Conservation (phyloP, 1,140 invertebrate species). For the Aethina tumida region DNA sequence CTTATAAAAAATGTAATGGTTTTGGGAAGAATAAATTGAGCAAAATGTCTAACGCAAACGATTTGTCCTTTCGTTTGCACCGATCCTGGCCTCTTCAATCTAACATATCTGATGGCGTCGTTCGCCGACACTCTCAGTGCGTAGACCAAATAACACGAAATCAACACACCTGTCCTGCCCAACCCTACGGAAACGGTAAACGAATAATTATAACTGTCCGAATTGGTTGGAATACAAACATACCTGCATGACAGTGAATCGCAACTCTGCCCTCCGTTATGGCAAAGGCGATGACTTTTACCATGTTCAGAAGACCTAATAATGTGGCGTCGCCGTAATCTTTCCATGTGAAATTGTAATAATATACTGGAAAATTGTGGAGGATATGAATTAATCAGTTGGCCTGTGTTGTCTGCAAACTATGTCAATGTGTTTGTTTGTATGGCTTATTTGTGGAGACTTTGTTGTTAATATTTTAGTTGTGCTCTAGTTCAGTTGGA, state of each 20-base stretch:
- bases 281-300: slow-evolving; percentile 80
- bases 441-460: too few relatives aligned
- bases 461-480: too few relatives aligned
- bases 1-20: slow-evolving; percentile 62
- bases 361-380: slow-evolving; percentile 65
- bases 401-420: too few relatives aligned
- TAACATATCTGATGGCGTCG: slow-evolving; percentile 73
- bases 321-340: slow-evolving; percentile 75
- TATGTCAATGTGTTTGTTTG: too few relatives aligned
- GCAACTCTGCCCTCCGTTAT: slow-evolving; percentile 74
- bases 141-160: slow-evolving; percentile 79
- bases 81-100: slow-evolving; percentile 63
- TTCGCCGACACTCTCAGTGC: slow-evolving; percentile 63
- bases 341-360: slow-evolving; percentile 78
- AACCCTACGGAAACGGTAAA: slow-evolving; percentile 47
- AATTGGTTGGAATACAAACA: slow-evolving; percentile 16
- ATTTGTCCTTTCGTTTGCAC: slow-evolving; percentile 79
- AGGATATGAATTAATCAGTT: too few relatives aligned
- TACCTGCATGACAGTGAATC: slow-evolving; percentile 85
- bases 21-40: slow-evolving; percentile 70
- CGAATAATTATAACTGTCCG: slow-evolving; percentile 1
- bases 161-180: slow-evolving; percentile 77
- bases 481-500: too few relatives aligned
- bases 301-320: slow-evolving; percentile 69
- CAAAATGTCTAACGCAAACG: slow-evolving; percentile 70